Base-by-base conservation (phyloP, 2,888 invertebrate species). In the Trachelus stipa region DNA sequence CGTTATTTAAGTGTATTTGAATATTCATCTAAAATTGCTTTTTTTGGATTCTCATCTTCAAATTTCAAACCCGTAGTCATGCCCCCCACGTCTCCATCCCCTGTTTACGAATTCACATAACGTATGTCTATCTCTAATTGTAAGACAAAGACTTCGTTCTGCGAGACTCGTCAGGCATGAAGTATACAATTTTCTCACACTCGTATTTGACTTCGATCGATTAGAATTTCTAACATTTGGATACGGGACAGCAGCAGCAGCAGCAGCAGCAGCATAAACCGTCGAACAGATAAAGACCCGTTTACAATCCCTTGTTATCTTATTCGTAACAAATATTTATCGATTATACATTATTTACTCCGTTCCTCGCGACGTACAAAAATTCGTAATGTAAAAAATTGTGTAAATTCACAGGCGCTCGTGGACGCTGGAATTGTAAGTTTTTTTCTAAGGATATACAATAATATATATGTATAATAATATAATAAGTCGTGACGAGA, bases 361-460 rank as follows among this genome's bases (percentile, higher is more conserved):
- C 81, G 77, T 84, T 56, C 56, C 23, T 12, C 35, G 35, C 82
- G 80, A 85, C 81, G 86, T 87, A 87, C 82, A 88, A 87, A 88
- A 88, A 77, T 56, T 85, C 79, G 82, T 87, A 85, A 87, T 85
- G 83, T 85, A 87, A 88, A 87, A 88, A 88, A 87, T 85, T 76
- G 82, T 88, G 87, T 87, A 88, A 87, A 87, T 86, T 83, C 82
- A 86, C 81, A 80, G 80, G 82, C 79, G 80, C 73, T 82, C 77
- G 77, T 79, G 82, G 82, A 81, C 76, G 76, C 73, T 80, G 80
- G 81, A 56, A 79, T 80, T 79, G 79, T 77, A 79, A 79, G 37
- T 3, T 12, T 12, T 35, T 11, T 71, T 81, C 78, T 77, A 76
- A 76, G 80, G 73, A 73, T 78, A 77, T 73, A 73, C 37, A 74